These are phyloP conservation scores for Melanotaenia boesemani DNA, from an alignment of 2,797 vertebrate genomes.

Conservation along the genomic window DNA sequence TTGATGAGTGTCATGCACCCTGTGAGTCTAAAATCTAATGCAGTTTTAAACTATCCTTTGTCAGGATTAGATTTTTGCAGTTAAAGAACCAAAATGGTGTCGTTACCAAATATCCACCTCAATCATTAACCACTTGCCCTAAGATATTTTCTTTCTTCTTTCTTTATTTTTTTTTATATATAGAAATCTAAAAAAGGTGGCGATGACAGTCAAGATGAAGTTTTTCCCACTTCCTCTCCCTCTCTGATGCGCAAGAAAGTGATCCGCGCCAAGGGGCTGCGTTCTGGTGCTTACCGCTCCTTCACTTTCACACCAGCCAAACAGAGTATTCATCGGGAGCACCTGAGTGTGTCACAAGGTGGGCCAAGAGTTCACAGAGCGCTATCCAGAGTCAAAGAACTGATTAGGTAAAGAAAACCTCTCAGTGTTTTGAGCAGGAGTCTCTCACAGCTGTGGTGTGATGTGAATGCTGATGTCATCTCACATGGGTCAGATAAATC, in stretches of 20 bases:
- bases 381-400: conserved; percentile 78
- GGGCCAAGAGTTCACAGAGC: conserved; percentile 79
- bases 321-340: conserved; percentile 85
- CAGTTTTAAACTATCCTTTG: background rate
- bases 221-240: conserved; percentile 85
- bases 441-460: conserved; percentile 51
- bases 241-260: conserved; percentile 93
- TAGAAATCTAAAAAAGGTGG: conserved; percentile 54
- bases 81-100: background rate
- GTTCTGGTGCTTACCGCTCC: conserved; percentile 93
- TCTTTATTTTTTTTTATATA: background rate
- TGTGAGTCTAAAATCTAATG: background rate
- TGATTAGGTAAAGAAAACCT: conserved; percentile 81
- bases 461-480: background rate
- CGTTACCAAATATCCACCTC: background rate
- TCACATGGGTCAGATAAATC: conserved; percentile 16
- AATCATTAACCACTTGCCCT: background rate
- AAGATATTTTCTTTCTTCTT: background rate
- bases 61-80: background rate
- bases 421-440: conserved; percentile 44
- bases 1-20: background rate
- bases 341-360: conserved; percentile 79
- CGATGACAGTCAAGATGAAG: conserved; percentile 78
- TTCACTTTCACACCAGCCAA: conserved; percentile 88
- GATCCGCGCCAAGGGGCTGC: conserved; percentile 92